phyloP scores from a whole-genome alignment of 2,888 invertebrate species.

The Diarsia dahlii region DNA sequence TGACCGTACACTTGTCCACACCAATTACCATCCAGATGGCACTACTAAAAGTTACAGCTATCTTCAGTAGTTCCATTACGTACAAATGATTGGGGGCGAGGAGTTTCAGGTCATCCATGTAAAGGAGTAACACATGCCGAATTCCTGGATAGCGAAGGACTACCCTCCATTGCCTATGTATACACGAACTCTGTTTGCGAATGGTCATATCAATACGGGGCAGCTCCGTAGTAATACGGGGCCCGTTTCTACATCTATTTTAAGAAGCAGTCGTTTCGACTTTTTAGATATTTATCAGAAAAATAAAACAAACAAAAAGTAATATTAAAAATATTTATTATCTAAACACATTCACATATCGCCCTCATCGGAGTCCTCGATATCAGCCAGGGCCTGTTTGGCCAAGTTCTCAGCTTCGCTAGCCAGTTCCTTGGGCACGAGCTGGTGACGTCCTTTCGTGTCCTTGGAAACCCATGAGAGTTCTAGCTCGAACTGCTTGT shows the following conservation, averaged over 20 bases:
- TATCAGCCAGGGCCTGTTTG: conserved; percentile 96
- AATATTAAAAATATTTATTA: conserved; percentile 81
- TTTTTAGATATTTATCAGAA: background rate
- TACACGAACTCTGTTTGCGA: background rate
- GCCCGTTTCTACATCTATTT: no score
- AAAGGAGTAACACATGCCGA: no score
- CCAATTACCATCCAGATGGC: no score
- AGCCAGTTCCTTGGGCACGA: conserved; percentile 94
- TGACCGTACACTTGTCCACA: no score
- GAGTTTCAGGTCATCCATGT: no score
- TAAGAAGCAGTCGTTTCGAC: background rate
- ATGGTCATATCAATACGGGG: background rate
- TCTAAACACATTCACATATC: conserved; percentile 91
- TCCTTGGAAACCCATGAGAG: conserved; percentile 98
- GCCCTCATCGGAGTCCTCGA: conserved; percentile 95
- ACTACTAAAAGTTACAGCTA: no score
- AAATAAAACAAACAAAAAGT: conserved; percentile 47
- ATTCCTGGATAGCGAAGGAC: no score
- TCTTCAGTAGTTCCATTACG: no score
- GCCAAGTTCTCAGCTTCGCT: conserved; percentile 97
- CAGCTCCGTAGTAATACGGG: background rate
- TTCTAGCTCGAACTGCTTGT: conserved; percentile 98
- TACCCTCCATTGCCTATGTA: background rate
- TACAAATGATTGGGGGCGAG: no score
- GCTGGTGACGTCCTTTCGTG: conserved; percentile 94